Evolutionary conservation across 2,113 vertebrate genomes (phyloP).

Genomic region (Dipodomys spectabilis): DNA sequence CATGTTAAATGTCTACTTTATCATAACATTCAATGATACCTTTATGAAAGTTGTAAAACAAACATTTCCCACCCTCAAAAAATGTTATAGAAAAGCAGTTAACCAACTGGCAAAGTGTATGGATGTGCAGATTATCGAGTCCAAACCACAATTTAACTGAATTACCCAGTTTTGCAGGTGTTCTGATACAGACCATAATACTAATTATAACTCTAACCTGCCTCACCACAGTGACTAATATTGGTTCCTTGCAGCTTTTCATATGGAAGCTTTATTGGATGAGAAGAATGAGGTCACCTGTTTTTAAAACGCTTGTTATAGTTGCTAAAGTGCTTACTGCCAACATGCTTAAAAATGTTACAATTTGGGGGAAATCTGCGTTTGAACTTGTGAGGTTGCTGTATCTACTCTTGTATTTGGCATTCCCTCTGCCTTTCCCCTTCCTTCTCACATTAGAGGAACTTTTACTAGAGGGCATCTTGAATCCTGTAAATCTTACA

Average conservation of each 20-base stretch:
- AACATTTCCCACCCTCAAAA: not conserved
- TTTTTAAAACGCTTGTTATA: conserved; percentile 13
- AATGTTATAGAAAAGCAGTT: not conserved
- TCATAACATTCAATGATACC: not conserved
- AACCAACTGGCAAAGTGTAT: not conserved
- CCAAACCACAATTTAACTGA: not conserved
- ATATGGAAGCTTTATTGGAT: not conserved
- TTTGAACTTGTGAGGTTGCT: not conserved
- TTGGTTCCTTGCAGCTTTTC: not conserved
- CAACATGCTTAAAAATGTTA: conserved; percentile 9
- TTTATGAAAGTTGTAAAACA: not conserved
- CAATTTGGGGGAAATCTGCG: not conserved
- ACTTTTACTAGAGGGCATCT: not conserved
- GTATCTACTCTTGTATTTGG: not conserved
- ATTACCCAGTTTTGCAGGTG: not conserved
- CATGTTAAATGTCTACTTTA: not conserved
- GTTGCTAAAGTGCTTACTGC: not conserved
- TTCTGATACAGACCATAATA: not conserved
- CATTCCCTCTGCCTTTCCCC: not conserved
- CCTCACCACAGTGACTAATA: not conserved
- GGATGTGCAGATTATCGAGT: not conserved
- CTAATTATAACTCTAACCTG: conserved; percentile 4
- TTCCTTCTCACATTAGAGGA: not conserved
- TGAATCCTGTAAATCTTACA: not conserved
- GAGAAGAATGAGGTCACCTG: conserved; percentile 13